Evolutionary conservation across 23 tunicate species (phyloP).

Genomic region (Styela clava): DNA sequence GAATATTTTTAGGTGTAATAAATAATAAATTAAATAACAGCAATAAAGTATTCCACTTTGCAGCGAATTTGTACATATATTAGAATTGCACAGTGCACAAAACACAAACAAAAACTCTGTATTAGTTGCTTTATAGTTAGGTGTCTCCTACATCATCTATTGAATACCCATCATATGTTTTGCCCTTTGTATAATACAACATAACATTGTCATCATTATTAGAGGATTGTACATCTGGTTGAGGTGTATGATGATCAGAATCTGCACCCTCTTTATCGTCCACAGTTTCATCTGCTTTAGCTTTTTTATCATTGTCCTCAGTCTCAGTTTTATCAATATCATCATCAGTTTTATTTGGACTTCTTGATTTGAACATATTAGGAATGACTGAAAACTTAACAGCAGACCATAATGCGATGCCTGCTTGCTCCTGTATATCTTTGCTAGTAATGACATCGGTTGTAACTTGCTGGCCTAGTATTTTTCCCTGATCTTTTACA

Average conservation of each 20-base stretch:
- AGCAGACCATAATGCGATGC: constrained; percentile 71
- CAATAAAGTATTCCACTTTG: too few species aligned
- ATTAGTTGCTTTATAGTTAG: too few species aligned
- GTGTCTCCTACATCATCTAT: too few species aligned
- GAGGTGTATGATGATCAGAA: too few species aligned
- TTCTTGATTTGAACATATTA: constrained; percentile 2
- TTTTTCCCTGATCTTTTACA: constrained; percentile 39
- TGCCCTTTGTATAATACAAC: not conserved
- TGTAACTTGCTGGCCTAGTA: constrained; percentile 46
- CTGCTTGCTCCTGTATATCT: constrained; percentile 58
- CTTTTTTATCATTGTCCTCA: not conserved
- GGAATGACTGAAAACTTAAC: constrained; percentile 51
- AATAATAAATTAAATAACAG: too few species aligned
- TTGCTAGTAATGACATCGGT: constrained; percentile 40
- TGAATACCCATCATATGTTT: not conserved
- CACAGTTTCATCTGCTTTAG: not conserved
- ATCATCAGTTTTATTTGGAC: too few species aligned
- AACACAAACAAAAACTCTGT: too few species aligned
- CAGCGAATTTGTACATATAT: too few species aligned
- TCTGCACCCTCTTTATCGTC: not conserved
- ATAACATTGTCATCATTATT: not conserved
- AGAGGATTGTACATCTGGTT: too few species aligned
- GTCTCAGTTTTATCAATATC: not conserved
- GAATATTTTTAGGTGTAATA: too few species aligned
- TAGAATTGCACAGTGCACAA: too few species aligned